Percentiles rank a stretch among this genome's conserved stretches.
Evolutionary conservation across 2,797 vertebrate species (phyloP).

Genomic region (Acipenser oxyrinchus): DNA sequence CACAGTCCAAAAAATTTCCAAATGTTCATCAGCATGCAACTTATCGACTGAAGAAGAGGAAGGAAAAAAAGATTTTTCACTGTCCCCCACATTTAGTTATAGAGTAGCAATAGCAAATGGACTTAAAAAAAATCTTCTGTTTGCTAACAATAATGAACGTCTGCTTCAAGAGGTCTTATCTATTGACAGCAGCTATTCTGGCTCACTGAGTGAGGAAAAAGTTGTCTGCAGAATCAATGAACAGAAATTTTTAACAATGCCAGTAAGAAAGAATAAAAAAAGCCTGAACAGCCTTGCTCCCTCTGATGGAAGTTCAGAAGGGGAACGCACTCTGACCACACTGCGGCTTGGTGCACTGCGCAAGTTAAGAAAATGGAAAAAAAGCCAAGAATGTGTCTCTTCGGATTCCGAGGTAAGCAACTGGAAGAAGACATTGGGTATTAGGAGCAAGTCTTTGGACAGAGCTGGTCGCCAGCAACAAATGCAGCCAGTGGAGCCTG

Average conservation of each 20-base stretch:
- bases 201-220: conserved; percentile 78
- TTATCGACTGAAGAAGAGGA: conserved; percentile 79
- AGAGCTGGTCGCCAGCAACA: conserved; percentile 83
- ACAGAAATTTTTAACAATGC: conserved; percentile 79
- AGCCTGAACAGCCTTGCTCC: conserved; percentile 91
- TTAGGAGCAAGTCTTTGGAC: conserved; percentile 94
- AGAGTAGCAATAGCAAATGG: conserved; percentile 95
- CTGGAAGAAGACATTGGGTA: conserved; percentile 86
- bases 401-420: conserved; percentile 93
- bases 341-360: conserved; percentile 85
- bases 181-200: conserved; percentile 76
- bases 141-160: conserved; percentile 73
- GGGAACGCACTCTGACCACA: conserved; percentile 84
- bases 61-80: conserved; percentile 75
- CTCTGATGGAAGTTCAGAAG: conserved; percentile 93
- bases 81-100: conserved; percentile 96
- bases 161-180: conserved; percentile 77
- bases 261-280: conserved; percentile 90
- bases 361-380: conserved; percentile 95
- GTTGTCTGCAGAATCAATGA: conserved; percentile 64
- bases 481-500: conserved; percentile 76
- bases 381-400: conserved; percentile 96
- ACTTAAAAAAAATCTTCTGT: conserved; percentile 68
- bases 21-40: conserved; percentile 84
- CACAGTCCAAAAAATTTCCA: conserved; percentile 86